Evolutionary conservation across 1,140 invertebrate species (phyloP).

Genomic region (Drosophila kohkoa): DNA sequence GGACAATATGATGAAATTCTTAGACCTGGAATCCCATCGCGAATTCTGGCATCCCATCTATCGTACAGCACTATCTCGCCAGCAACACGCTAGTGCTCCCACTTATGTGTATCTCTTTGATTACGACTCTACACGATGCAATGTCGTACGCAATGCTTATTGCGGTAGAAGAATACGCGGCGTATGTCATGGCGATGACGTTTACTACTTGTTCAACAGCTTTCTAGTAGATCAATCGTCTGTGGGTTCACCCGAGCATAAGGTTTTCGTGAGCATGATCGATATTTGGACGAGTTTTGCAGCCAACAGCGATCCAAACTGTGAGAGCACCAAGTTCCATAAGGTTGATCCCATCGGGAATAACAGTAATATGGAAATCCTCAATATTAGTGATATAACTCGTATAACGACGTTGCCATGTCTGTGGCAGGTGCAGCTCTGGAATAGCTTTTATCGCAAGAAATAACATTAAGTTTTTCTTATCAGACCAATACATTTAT

Average conservation of each 20-base stretch:
- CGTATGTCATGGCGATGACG: slow-evolving; percentile 88
- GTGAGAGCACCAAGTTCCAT: slow-evolving; percentile 50
- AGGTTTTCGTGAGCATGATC: slow-evolving; percentile 84
- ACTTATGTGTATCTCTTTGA: slow-evolving; percentile 85
- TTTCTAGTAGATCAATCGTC: slow-evolving; percentile 82
- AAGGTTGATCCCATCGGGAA: slow-evolving; percentile 77
- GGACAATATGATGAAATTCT: slow-evolving; percentile 73
- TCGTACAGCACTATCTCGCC: slow-evolving; percentile 66
- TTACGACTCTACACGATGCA: slow-evolving; percentile 76
- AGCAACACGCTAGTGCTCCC: slow-evolving; percentile 68
- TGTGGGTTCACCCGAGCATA: slow-evolving; percentile 66
- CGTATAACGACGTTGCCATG: slow-evolving; percentile 81
- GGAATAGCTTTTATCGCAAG: slow-evolving; percentile 81
- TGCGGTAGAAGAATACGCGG: slow-evolving; percentile 84
- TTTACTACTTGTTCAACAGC: slow-evolving; percentile 88
- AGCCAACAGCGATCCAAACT: slow-evolving; percentile 80
- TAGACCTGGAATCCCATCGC: slow-evolving; percentile 79
- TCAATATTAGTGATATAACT: slow-evolving; percentile 83
- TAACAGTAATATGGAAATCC: slow-evolving; percentile 69
- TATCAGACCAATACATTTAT: no score
- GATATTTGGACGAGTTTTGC: slow-evolving; percentile 85
- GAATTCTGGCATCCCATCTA: slow-evolving; percentile 85
- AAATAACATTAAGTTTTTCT: slow-evolving; percentile 36
- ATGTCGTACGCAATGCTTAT: slow-evolving; percentile 73
- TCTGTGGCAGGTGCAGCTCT: slow-evolving; percentile 81